A percentile compares a stretch with the other conserved stretches of the same genome.
These are phyloP conservation scores for Dicerorhinus sumatrensis DNA, from an alignment of 2,113 vertebrate genomes.

Conservation along the genomic window DNA sequence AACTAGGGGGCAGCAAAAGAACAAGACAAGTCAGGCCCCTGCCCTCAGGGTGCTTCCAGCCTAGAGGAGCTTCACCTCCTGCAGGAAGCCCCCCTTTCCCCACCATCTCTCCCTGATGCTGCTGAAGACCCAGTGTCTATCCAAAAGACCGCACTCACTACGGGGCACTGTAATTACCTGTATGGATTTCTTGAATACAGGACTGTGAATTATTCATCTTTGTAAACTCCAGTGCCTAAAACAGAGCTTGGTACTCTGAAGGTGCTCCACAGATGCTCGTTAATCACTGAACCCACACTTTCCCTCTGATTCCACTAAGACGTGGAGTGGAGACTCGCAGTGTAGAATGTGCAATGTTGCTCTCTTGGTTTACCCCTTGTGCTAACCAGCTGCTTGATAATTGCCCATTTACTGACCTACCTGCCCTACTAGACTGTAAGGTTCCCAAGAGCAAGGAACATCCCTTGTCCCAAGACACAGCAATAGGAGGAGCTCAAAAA, in stretches of 20 bases:
- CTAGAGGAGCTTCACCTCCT: background rate
- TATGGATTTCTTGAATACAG: background rate
- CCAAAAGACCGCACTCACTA: background rate
- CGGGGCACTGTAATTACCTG: background rate
- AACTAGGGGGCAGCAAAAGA: background rate
- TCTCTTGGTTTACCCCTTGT: background rate
- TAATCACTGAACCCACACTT: background rate
- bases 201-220: background rate
- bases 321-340: background rate
- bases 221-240: background rate
- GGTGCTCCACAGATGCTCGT: background rate
- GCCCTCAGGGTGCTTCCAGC: background rate
- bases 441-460: background rate
- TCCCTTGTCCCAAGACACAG: background rate
- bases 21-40: background rate
- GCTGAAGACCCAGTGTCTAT: background rate
- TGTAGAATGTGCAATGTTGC: background rate
- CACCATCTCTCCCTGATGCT: background rate
- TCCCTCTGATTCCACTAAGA: background rate
- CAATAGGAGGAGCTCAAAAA: background rate
- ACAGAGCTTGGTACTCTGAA: background rate
- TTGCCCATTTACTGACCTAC: background rate
- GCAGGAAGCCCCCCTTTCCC: background rate
- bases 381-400: background rate
- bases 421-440: background rate